These are phyloP conservation scores for Gulo gulo DNA, from an alignment of 2,113 vertebrate species.

Conservation along the genomic window DNA sequence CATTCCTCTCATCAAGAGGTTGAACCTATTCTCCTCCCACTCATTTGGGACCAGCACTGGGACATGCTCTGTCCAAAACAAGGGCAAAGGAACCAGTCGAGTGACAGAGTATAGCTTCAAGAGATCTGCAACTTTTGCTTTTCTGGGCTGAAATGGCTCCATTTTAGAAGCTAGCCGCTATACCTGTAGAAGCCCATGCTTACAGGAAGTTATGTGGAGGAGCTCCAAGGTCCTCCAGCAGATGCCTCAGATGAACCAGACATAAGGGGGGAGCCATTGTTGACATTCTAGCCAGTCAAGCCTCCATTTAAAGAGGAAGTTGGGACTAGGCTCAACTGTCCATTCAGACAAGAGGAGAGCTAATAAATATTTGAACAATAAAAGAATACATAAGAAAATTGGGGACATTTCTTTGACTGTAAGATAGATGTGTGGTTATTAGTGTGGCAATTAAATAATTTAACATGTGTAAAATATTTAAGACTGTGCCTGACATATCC, in stretches of 20 bases:
- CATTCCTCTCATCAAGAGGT: not conserved
- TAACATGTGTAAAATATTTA: not conserved
- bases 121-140: not conserved
- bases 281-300: not conserved
- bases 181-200: not conserved
- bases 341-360: not conserved
- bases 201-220: too few relatives aligned
- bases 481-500: not conserved
- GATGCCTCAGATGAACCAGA: not conserved
- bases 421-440: not conserved
- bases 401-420: not conserved
- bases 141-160: not conserved
- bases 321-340: not conserved
- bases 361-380: not conserved
- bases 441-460: not conserved
- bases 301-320: not conserved
- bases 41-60: not conserved
- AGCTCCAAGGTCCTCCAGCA: not conserved
- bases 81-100: not conserved
- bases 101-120: not conserved
- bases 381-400: not conserved
- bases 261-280: not conserved
- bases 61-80: not conserved
- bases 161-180: not conserved
- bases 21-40: not conserved